Evolutionary conservation across 2,888 invertebrate species (phyloP).

Genomic region (Sceliomorpha sp.): DNA sequence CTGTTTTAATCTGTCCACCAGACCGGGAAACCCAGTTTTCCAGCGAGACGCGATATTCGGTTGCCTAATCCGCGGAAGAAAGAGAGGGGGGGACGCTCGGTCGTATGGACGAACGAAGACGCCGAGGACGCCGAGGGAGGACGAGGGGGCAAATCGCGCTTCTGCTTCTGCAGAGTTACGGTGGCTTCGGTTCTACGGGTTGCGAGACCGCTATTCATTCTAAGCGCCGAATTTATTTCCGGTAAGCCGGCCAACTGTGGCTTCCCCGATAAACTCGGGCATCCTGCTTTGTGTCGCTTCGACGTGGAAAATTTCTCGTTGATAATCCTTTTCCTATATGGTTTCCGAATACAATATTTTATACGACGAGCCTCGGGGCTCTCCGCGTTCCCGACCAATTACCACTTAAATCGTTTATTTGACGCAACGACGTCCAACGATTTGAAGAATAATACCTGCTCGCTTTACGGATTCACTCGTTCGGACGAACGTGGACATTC

Average conservation of each 20-base stretch:
- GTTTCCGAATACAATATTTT: not conserved
- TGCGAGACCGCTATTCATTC: slow-evolving; percentile 38
- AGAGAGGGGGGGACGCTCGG: slow-evolving; percentile 19
- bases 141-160: slow-evolving; percentile 18
- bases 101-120: too few species aligned
- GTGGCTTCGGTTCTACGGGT: slow-evolving; percentile 31
- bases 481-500: too few species aligned
- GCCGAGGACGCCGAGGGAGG: slow-evolving; percentile 36
- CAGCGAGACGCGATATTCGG: slow-evolving; percentile 40
- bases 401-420: too few species aligned
- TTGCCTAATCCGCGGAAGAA: slow-evolving; percentile 39
- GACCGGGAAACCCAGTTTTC: slow-evolving; percentile 61
- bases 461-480: too few species aligned
- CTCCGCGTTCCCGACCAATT: too few species aligned
- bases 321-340: slow-evolving; percentile 5
- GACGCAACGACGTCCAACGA: too few species aligned
- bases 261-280: slow-evolving; percentile 44
- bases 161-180: slow-evolving; percentile 31
- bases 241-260: slow-evolving; percentile 45
- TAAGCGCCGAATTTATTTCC: slow-evolving; percentile 49
- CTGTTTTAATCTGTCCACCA: slow-evolving; percentile 70
- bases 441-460: too few species aligned
- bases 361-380: too few species aligned
- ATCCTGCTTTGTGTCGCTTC: slow-evolving; percentile 24
- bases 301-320: slow-evolving; percentile 21